phyloP scores from a whole-genome alignment of 2,888 invertebrate species.

The Andrena marginata region DNA sequence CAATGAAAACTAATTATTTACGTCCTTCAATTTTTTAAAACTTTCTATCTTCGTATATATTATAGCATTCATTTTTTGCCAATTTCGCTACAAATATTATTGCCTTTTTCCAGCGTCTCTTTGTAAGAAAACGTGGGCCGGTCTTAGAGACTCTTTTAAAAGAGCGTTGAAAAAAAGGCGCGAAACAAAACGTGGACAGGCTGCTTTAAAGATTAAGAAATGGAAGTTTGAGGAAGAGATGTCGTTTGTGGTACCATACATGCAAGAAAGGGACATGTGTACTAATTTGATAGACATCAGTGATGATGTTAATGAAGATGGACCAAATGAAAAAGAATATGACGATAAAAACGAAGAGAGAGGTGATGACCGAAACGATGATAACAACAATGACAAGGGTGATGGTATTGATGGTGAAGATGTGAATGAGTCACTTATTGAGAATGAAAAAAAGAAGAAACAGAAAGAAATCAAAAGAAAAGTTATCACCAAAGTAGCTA shows the following conservation, averaged over 20 bases:
- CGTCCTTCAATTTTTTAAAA: too few relatives aligned
- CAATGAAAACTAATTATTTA: too few relatives aligned
- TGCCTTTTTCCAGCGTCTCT: neutral
- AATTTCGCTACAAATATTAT: neutral
- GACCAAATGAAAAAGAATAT: conserved; percentile 1
- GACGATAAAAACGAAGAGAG: neutral
- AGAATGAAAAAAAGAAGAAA: neutral
- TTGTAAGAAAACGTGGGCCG: conserved; percentile 4
- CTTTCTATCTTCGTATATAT: neutral
- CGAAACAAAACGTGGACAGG: neutral
- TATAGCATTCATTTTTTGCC: neutral
- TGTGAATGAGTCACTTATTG: neutral
- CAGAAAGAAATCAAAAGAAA: neutral
- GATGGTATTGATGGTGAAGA: neutral
- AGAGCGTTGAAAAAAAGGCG: neutral
- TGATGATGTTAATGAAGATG: neutral
- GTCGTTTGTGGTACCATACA: conserved; percentile 2
- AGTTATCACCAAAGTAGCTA: neutral
- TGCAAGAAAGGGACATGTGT: neutral
- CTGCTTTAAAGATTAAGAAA: neutral
- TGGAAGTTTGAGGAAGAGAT: conserved; percentile 4
- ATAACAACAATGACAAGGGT: neutral
- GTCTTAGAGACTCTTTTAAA: conserved; percentile 7
- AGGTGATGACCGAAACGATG: neutral
- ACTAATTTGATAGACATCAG: neutral